These are phyloP conservation scores for Willowsia nigromaculata DNA, from an alignment of 2,888 invertebrate genomes.

Conservation along the genomic window DNA sequence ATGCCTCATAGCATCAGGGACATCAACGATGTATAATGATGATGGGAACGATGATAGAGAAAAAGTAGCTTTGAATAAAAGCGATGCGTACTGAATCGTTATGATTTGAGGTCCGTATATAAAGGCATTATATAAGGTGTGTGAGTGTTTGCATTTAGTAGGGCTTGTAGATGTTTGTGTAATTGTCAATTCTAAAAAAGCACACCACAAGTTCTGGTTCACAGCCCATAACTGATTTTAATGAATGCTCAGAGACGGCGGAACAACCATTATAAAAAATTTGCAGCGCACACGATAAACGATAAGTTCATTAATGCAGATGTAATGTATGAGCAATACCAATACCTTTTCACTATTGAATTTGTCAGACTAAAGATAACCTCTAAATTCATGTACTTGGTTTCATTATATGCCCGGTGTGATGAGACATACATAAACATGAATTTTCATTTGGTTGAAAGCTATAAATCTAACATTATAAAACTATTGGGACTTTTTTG, in stretches of 20 bases:
- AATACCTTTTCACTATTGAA: constrained; percentile 16
- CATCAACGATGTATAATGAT: constrained; percentile 3
- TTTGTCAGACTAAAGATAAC: constrained; percentile 29
- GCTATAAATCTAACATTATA: constrained; percentile 57
- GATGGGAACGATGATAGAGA: constrained; percentile 10
- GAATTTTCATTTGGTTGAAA: constrained; percentile 67
- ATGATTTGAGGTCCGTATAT: not conserved
- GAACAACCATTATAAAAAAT: too few relatives aligned
- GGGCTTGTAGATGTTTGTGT: too few relatives aligned
- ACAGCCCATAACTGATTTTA: too few relatives aligned
- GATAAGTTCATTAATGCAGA: not conserved
- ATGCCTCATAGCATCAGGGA: not conserved
- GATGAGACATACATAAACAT: constrained; percentile 54
- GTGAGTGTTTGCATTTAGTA: not conserved
- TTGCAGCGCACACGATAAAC: not conserved
- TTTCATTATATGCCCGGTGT: not conserved
- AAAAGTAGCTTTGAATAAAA: constrained; percentile 30
- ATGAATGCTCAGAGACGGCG: too few relatives aligned
- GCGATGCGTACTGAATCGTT: not conserved
- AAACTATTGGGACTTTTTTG: constrained; percentile 31
- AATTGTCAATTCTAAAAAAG: too few relatives aligned
- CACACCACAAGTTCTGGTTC: too few relatives aligned
- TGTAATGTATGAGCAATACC: not conserved
- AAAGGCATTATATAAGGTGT: not conserved
- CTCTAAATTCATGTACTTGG: not conserved